Evolutionary conservation across 2,797 vertebrate genomes (phyloP), one percentile per base, ranked within the genome.

Genomic region (Protosalanx chinensis): DNA sequence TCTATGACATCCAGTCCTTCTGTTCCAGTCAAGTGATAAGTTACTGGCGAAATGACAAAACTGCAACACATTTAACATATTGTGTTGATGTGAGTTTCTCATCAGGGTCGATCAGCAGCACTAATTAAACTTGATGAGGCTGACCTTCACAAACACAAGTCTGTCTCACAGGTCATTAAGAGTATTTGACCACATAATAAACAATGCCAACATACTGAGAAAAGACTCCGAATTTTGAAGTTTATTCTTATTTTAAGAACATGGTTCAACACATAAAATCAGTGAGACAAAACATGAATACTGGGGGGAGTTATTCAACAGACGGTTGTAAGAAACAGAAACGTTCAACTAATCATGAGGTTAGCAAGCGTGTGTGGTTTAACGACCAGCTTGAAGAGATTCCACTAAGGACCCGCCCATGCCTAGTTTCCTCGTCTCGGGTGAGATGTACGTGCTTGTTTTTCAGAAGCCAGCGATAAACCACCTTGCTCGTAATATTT

Each of bases 171-270:
- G 41, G 41, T 46, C 7, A 27, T 46, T 12, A 3, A 12, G 41
- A 13, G 41, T 46, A 12, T 46, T 13, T 13, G 41, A 12, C 41
- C 10, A 12, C 41, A 13, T 46, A 46, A 13, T 46, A 46, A 12
- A 46, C 41, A 46, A 46, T 46, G 10, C 7, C 41, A 46, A 46
- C 41, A 46, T 12, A 46, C 41, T 12, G 3, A 46, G 41, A 13
- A 46, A 76, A 72, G 60, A 33, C 76, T 62, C 29, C 61, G 81
- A 41, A 61, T 81, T 81, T 81, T 84, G 12, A 66, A 78, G 29
- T 91, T 89, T 88, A 90, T 92, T 91, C 70, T 88, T 90, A 90
- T 87, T 90, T 91, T 90, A 91, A 90, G 83, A 82, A 82, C 67
- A 51, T 77, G 76, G 74, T 85, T 71, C 75, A 70, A 76, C 72